Conservation (phyloP, 2,797 vertebrate genomes). For the Lophotriccus pileatus region DNA sequence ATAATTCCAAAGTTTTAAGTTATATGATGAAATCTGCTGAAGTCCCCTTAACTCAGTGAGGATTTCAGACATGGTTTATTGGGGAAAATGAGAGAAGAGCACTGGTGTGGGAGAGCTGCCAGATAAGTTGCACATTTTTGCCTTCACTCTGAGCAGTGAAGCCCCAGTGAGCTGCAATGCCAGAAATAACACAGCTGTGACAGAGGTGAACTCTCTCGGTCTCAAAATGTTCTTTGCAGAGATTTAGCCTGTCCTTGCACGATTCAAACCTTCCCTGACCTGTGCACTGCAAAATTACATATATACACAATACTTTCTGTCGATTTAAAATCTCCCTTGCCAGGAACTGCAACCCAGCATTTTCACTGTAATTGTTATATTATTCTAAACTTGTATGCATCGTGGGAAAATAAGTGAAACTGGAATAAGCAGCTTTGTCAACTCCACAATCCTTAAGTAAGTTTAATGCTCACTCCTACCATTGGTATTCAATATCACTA, state of each 20-base stretch:
- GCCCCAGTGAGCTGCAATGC: not conserved
- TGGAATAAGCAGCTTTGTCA: conserved; percentile 72
- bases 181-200: not conserved
- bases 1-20: not conserved
- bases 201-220: not conserved
- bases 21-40: not conserved
- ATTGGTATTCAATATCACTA: conserved; percentile 78
- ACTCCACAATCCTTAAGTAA: conserved; percentile 75
- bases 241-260: not conserved
- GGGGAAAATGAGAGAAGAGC: not conserved
- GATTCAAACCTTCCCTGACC: not conserved
- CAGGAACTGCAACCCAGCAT: conserved; percentile 17
- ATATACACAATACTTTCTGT: not conserved
- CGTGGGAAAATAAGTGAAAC: conserved; percentile 49
- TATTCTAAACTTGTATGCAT: conserved; percentile 19
- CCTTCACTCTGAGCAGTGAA: not conserved
- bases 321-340: not conserved
- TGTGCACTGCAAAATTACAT: not conserved
- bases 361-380: conserved; percentile 23
- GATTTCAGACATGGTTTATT: not conserved
- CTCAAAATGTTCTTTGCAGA: not conserved
- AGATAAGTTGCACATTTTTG: not conserved
- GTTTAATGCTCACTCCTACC: conserved; percentile 70
- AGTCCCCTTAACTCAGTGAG: not conserved
- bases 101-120: not conserved